Evolutionary conservation across 2,888 invertebrate species (phyloP).

Genomic region (Tachystola acroxantha): DNA sequence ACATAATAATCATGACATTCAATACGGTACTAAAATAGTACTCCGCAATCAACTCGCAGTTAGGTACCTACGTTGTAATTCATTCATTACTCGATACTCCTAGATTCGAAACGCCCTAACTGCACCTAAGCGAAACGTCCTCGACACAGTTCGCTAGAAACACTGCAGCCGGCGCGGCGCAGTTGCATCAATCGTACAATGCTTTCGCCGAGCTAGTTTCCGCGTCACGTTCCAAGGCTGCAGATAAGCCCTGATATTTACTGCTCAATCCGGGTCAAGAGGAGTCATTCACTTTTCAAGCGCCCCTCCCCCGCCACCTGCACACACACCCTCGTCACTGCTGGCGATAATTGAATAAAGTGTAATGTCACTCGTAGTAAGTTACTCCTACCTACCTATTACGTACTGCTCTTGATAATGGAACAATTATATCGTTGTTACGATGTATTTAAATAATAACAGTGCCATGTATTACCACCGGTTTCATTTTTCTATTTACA

Average conservation of each 20-base stretch:
- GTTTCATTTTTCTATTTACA: slow-evolving; percentile 1
- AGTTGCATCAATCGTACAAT: slow-evolving; percentile 56
- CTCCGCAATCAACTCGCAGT: no score
- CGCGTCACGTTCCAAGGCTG: slow-evolving; percentile 73
- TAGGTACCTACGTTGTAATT: no score
- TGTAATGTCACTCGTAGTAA: slow-evolving; percentile 49
- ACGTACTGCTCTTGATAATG: slow-evolving; percentile 34
- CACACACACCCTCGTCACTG: slow-evolving; percentile 17
- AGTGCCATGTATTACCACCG: not conserved
- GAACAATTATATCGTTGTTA: slow-evolving; percentile 7
- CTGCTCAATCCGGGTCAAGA: slow-evolving; percentile 57
- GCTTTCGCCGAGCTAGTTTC: slow-evolving; percentile 70
- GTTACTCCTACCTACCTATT: slow-evolving; percentile 29
- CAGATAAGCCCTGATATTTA: slow-evolving; percentile 63
- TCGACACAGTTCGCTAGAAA: slow-evolving; percentile 52
- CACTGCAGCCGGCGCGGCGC: slow-evolving; percentile 20
- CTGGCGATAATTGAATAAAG: slow-evolving; percentile 53
- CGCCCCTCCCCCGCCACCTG: slow-evolving; percentile 29
- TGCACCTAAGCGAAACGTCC: slow-evolving; percentile 28
- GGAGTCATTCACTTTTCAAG: slow-evolving; percentile 65
- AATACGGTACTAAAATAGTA: no score
- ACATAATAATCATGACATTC: no score
- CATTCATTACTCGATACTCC: slow-evolving; percentile 2
- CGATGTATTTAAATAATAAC: not conserved
- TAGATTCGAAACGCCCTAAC: not conserved